Conservation (phyloP, 2,888 invertebrate species). For the Scrobipalpa atriplicella region DNA sequence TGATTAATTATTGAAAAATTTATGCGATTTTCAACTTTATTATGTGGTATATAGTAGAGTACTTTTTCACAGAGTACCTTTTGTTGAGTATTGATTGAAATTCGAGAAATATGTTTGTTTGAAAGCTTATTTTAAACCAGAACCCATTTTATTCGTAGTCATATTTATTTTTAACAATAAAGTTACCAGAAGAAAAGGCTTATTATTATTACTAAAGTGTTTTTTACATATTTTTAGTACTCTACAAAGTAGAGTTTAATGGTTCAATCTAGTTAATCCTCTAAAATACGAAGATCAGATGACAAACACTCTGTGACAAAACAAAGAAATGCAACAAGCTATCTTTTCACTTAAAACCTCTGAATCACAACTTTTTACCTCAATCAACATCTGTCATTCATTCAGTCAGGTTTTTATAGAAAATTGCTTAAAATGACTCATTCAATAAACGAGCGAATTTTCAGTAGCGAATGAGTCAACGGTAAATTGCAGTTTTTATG, state of each 20-base stretch:
- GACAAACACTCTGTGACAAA: neutral
- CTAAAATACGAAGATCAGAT: neutral
- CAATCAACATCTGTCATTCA: slow-evolving; percentile 1
- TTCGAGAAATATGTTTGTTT: slow-evolving; percentile 28
- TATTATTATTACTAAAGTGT: neutral
- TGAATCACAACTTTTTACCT: slow-evolving; percentile 8
- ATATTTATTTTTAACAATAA: neutral
- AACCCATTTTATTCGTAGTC: no score
- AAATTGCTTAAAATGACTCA: slow-evolving; percentile 3
- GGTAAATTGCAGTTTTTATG: neutral
- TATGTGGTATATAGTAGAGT: neutral
- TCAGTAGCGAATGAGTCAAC: slow-evolving; percentile 10
- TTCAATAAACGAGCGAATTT: neutral
- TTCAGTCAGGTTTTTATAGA: neutral
- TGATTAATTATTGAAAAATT: slow-evolving; percentile 3
- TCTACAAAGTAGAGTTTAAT: no score
- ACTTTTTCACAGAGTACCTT: neutral
- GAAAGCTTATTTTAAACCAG: slow-evolving; percentile 21
- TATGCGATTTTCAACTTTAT: neutral
- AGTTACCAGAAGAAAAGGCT: neutral
- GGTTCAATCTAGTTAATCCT: no score
- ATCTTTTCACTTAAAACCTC: neutral
- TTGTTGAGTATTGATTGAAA: slow-evolving; percentile 24
- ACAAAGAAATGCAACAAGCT: neutral
- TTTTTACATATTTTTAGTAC: no score